A percentile compares a stretch with the other conserved stretches of the same genome.
phyloP scores from a whole-genome alignment of 30 jellyfish, hydroid and myxozoan genomes.

The Cassiopea xamachana region DNA sequence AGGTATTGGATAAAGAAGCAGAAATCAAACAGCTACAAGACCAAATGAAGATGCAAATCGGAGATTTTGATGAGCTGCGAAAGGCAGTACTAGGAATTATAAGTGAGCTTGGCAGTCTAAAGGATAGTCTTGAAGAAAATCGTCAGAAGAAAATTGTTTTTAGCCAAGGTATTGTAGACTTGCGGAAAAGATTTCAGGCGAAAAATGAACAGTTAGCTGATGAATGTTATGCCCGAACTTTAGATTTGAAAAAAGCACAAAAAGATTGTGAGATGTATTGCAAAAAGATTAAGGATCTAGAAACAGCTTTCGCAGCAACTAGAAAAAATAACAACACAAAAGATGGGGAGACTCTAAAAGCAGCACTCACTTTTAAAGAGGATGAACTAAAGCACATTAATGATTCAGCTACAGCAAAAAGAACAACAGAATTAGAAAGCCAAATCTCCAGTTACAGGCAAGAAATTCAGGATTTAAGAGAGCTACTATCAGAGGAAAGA shows the following conservation, averaged over 20 bases:
- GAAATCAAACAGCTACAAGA: background rate
- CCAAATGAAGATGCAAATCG: background rate
- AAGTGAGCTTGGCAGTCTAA: background rate
- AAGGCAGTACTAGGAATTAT: background rate
- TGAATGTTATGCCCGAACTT: constrained; percentile 12
- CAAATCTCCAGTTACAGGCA: background rate
- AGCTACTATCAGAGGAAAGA: constrained; percentile 1
- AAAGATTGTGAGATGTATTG: constrained; percentile 36
- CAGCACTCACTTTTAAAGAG: background rate
- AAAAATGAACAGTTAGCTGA: constrained; percentile 4
- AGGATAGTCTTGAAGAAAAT: background rate
- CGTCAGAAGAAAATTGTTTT: background rate
- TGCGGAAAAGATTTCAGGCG: constrained; percentile 1
- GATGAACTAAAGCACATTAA: background rate
- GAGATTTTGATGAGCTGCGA: background rate
- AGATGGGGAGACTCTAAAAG: background rate
- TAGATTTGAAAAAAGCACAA: constrained; percentile 5
- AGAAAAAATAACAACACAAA: background rate
- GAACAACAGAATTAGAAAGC: constrained; percentile 1
- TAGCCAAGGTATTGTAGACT: background rate
- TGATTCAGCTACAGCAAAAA: background rate
- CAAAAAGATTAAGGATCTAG: constrained; percentile 33
- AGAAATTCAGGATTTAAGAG: constrained; percentile 29
- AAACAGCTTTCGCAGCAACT: constrained; percentile 6
- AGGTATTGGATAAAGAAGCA: background rate